Evolutionary conservation across 2,888 invertebrate genomes (phyloP).

Genomic region (Charanyca ferruginea): DNA sequence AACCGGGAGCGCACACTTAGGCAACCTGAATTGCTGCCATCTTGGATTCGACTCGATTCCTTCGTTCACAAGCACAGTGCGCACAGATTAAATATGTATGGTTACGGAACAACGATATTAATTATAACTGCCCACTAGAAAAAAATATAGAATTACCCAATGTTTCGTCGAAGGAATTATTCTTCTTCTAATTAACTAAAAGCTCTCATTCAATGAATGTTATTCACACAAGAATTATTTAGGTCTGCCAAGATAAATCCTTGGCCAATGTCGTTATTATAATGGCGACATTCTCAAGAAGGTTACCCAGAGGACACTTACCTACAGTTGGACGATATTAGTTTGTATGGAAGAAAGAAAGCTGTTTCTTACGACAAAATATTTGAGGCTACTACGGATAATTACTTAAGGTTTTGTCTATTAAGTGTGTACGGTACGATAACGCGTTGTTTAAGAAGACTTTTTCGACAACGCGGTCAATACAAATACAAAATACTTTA

Average conservation of each 20-base stretch:
- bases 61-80: no score
- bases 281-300: constrained; percentile 13
- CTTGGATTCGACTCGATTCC: no score
- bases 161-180: constrained; percentile 6
- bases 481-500: no score
- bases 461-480: no score
- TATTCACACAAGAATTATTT: constrained; percentile 29
- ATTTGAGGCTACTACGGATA: background rate
- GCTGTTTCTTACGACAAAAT: background rate
- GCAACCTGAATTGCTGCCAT: no score
- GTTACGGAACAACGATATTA: no score
- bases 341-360: constrained; percentile 3
- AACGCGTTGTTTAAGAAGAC: background rate
- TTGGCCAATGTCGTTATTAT: constrained; percentile 25
- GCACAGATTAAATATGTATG: no score
- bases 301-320: constrained; percentile 3
- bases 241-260: constrained; percentile 34
- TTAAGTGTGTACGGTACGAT: background rate
- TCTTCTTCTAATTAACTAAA: constrained; percentile 40
- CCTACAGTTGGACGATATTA: background rate
- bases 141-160: background rate
- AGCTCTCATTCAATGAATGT: constrained; percentile 37
- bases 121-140: background rate
- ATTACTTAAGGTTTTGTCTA: background rate
- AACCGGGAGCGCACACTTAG: no score